Evolutionary conservation across 2,888 invertebrate genomes (phyloP).

Genomic region (Tipula unca): DNA sequence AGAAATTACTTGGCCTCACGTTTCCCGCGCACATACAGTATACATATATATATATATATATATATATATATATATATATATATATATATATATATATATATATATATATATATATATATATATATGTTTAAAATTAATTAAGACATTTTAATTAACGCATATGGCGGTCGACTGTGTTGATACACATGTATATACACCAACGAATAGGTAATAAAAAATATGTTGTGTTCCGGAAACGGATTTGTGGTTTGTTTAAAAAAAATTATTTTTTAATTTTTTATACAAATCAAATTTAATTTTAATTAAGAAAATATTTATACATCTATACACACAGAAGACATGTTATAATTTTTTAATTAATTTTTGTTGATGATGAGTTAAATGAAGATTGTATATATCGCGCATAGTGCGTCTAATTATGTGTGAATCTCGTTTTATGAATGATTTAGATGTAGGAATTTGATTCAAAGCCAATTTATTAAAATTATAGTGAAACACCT

Average conservation of each 20-base stretch:
- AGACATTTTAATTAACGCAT: not conserved
- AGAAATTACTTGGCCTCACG: not conserved
- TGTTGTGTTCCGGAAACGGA: not conserved
- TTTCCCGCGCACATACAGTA: too few relatives aligned
- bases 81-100: too few relatives aligned
- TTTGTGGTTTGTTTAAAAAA: not conserved
- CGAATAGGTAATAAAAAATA: not conserved
- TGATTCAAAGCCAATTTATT: not conserved
- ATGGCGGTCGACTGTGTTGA: not conserved
- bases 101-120: too few relatives aligned
- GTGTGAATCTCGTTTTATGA: not conserved
- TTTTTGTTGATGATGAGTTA: not conserved
- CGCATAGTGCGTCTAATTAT: not conserved
- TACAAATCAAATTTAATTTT: not conserved
- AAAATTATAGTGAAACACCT: not conserved
- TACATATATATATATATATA: too few relatives aligned
- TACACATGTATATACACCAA: not conserved
- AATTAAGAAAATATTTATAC: not conserved
- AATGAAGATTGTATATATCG: not conserved
- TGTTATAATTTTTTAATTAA: not conserved
- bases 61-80: too few relatives aligned
- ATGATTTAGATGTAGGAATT: not conserved
- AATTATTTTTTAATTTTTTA: not conserved
- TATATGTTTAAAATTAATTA: not conserved
- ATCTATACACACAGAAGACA: too few relatives aligned